These are phyloP conservation scores for Willisornis vidua DNA, from an alignment of 2,113 vertebrate genomes.

Conservation along the genomic window DNA sequence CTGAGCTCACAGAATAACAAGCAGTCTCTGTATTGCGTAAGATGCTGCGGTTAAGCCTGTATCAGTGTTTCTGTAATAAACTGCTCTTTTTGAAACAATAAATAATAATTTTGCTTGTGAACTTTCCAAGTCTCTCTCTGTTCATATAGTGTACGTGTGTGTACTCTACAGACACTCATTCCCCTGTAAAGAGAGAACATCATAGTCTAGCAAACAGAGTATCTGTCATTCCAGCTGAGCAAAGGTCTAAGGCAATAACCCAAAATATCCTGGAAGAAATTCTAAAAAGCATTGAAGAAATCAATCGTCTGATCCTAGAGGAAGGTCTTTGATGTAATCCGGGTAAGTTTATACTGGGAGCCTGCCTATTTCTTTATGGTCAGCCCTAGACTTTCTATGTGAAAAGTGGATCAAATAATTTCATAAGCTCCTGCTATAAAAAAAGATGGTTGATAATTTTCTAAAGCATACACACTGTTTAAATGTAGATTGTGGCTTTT, in stretches of 20 bases:
- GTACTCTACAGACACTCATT: conserved; percentile 3
- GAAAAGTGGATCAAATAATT: conserved; percentile 69
- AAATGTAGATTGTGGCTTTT: conserved; percentile 47
- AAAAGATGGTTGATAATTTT: conserved; percentile 56
- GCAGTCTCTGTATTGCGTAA: conserved; percentile 35
- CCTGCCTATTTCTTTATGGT: conserved; percentile 72
- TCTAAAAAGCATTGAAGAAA: conserved; percentile 76
- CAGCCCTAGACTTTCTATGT: conserved; percentile 46
- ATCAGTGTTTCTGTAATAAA: conserved; percentile 55
- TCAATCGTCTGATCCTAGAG: conserved; percentile 74
- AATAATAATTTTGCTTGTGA: conserved; percentile 64
- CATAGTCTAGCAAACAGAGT: conserved; percentile 63
- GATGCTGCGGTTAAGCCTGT: conserved; percentile 37
- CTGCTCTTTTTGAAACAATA: conserved; percentile 56
- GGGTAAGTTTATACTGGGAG: conserved; percentile 77
- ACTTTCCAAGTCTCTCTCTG: conserved; percentile 49
- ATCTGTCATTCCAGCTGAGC: conserved; percentile 72
- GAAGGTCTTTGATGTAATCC: conserved; percentile 79
- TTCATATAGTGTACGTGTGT: not conserved
- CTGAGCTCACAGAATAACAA: conserved; percentile 33
- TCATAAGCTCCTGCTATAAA: conserved; percentile 27
- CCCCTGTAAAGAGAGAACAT: conserved; percentile 64
- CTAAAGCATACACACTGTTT: conserved; percentile 5
- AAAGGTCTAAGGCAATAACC: conserved; percentile 76
- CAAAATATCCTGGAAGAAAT: conserved; percentile 76